Conservation (phyloP, 2,113 vertebrate species). For the Megaceryle torquata region DNA sequence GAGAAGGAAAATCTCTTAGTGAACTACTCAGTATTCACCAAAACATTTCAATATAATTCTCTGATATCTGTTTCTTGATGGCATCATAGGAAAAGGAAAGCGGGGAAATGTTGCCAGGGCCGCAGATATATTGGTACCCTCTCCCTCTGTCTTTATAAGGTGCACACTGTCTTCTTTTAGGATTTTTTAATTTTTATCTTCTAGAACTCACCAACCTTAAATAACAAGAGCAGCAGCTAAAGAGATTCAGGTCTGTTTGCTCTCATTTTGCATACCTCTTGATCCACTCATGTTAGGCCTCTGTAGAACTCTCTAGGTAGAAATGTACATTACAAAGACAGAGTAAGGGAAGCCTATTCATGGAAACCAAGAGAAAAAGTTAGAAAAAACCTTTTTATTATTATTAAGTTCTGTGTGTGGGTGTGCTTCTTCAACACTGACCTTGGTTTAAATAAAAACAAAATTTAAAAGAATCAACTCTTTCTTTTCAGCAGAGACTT, state of each 20-base stretch:
- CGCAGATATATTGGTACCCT: background rate
- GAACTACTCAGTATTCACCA: background rate
- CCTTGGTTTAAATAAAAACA: conserved; percentile 67
- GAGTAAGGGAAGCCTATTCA: background rate
- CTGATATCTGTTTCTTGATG: background rate
- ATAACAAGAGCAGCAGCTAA: background rate
- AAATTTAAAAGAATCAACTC: conserved; percentile 9
- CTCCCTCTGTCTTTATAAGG: background rate
- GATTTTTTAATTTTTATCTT: background rate
- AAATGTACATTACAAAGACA: conserved; percentile 15
- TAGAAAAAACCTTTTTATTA: conserved; percentile 28
- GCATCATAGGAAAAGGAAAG: background rate
- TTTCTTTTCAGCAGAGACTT: conserved; percentile 33
- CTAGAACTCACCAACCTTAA: background rate
- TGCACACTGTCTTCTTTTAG: background rate
- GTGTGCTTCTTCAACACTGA: conserved; percentile 27
- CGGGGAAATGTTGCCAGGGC: background rate
- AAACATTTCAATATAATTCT: background rate
- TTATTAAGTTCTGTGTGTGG: conserved; percentile 36
- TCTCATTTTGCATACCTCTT: background rate
- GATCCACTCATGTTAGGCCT: background rate
- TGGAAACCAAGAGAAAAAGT: conserved; percentile 29
- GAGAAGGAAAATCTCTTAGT: background rate
- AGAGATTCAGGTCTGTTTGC: background rate
- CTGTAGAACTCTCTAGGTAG: background rate